Conservation (phyloP, 2,797 vertebrate genomes). For the Echeneis naucrates region DNA sequence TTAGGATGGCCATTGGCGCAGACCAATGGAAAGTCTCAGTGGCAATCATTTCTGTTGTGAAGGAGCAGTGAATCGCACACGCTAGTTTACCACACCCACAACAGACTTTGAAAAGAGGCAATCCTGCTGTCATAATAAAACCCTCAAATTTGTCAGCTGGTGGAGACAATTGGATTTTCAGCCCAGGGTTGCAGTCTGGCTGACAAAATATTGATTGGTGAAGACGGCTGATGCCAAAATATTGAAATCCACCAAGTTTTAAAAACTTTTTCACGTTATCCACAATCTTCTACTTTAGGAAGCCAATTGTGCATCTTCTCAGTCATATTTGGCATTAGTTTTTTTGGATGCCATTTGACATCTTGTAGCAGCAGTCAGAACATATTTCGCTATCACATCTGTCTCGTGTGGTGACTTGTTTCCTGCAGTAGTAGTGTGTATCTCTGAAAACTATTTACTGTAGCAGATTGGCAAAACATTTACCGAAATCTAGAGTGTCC, state of each 20-base stretch:
- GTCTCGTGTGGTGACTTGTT: background rate
- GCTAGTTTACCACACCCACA: constrained; percentile 5
- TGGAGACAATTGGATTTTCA: constrained; percentile 30
- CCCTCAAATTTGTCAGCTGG: constrained; percentile 34
- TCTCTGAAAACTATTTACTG: background rate
- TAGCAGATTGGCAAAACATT: constrained; percentile 40
- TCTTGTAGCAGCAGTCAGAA: background rate
- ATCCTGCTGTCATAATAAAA: constrained; percentile 40
- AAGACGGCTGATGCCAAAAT: constrained; percentile 48
- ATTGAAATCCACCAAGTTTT: constrained; percentile 13
- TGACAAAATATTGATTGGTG: constrained; percentile 26
- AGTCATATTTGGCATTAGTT: background rate
- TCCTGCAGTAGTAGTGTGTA: background rate
- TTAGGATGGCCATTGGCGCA: background rate
- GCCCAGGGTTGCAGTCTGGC: constrained; percentile 8
- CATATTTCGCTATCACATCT: background rate
- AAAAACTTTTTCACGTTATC: constrained; percentile 4
- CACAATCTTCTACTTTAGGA: background rate
- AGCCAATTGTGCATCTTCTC: constrained; percentile 7
- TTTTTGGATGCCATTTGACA: background rate
- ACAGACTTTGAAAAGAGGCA: constrained; percentile 15
- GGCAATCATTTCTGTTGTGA: constrained; percentile 16
- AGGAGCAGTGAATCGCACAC: background rate
- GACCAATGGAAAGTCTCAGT: background rate
- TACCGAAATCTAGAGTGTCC: constrained; percentile 35